Conservation (phyloP, 2,888 invertebrate genomes). For the Phytoseiulus persimilis region DNA sequence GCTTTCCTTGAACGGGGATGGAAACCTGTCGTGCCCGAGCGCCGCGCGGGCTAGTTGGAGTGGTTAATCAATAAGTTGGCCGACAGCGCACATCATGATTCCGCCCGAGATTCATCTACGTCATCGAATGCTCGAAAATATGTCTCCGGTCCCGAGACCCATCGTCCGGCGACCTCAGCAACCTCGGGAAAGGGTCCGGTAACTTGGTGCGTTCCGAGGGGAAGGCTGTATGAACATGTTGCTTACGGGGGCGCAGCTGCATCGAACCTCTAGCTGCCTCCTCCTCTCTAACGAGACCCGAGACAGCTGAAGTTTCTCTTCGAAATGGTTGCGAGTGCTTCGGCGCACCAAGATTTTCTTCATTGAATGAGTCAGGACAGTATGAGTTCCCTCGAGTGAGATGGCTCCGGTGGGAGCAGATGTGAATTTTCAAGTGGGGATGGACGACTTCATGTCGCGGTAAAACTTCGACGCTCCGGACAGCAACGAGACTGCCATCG, state of each 20-base stretch:
- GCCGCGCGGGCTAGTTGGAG: too few species aligned
- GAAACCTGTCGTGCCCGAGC: too few species aligned
- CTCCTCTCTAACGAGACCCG: background rate
- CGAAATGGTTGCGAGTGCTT: background rate
- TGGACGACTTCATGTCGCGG: background rate
- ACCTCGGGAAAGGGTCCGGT: background rate
- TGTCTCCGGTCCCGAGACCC: background rate
- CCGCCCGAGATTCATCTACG: too few species aligned
- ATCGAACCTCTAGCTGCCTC: background rate
- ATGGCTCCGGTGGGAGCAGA: background rate
- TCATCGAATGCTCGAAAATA: too few species aligned
- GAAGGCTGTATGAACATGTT: background rate
- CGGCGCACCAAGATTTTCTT: background rate
- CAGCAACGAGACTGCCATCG: background rate
- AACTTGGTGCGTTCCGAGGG: background rate
- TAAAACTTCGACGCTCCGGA: background rate
- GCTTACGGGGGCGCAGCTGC: background rate
- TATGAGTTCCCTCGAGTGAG: background rate
- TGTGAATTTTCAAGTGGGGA: background rate
- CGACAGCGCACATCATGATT: too few species aligned
- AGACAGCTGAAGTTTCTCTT: background rate
- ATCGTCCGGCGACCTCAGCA: background rate
- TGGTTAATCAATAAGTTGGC: too few species aligned
- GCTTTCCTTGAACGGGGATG: too few species aligned
- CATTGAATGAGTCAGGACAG: background rate